phyloP scores from a whole-genome alignment of 2,888 invertebrate species.

The Orthosia cruda region DNA sequence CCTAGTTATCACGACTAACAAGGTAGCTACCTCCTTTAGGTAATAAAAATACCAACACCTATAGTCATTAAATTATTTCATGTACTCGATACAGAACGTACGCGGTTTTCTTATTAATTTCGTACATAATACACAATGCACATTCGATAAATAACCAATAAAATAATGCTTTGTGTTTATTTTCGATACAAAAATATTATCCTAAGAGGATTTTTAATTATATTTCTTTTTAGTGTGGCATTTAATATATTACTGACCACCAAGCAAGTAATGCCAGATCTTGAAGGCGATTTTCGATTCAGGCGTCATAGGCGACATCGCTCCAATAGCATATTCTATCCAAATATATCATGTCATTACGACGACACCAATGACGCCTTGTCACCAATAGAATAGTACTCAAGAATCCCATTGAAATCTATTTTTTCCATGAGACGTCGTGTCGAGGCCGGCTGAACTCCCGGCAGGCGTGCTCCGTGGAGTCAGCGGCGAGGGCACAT shows the following conservation, averaged over 20 bases:
- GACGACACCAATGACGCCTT: slow-evolving; percentile 43
- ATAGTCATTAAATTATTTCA: too few species aligned
- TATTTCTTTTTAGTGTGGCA: background rate
- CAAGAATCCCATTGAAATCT: slow-evolving; percentile 70
- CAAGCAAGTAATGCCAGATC: background rate
- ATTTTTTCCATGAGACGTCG: slow-evolving; percentile 94
- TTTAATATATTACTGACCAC: background rate
- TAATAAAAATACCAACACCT: background rate
- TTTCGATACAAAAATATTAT: background rate
- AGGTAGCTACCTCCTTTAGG: background rate
- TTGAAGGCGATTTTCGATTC: background rate
- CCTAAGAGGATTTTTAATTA: background rate
- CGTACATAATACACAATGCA: background rate
- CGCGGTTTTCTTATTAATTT: background rate
- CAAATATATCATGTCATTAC: slow-evolving; percentile 51
- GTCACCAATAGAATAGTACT: slow-evolving; percentile 20
- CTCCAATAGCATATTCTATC: background rate
- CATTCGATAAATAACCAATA: background rate
- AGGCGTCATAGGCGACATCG: background rate
- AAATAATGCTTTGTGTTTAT: background rate
- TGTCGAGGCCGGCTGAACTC: slow-evolving; percentile 88
- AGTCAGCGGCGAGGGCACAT: slow-evolving; percentile 68
- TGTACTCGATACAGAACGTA: background rate
- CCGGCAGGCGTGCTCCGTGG: slow-evolving; percentile 69
- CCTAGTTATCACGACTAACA: too few species aligned